These are phyloP conservation scores for Zeugodacus cucurbitae DNA, from an alignment of 1,140 invertebrate species.

Conservation along the genomic window DNA sequence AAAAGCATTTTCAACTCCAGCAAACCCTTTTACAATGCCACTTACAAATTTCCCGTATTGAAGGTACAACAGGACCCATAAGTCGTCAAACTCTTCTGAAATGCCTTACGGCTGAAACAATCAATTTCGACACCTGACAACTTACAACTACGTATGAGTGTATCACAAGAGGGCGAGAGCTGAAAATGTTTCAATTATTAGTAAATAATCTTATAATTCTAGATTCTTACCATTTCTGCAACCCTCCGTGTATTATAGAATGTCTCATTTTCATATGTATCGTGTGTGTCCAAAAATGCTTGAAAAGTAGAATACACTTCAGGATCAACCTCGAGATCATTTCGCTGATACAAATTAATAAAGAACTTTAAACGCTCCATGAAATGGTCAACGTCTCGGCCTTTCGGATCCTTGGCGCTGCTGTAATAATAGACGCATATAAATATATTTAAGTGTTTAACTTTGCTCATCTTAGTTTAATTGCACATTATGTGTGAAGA, in stretches of 20 bases:
- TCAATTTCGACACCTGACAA: slow-evolving; percentile 50
- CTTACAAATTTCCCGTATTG: slow-evolving; percentile 46
- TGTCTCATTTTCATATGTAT: slow-evolving; percentile 51
- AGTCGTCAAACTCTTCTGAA: slow-evolving; percentile 51
- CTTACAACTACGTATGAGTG: slow-evolving; percentile 53
- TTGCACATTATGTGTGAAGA: not conserved
- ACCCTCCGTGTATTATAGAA: slow-evolving; percentile 54
- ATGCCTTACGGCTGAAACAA: slow-evolving; percentile 47
- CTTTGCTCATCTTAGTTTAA: too few species aligned
- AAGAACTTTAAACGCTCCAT: slow-evolving; percentile 49
- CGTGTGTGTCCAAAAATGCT: slow-evolving; percentile 52
- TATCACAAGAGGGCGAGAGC: slow-evolving; percentile 56
- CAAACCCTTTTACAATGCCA: too few species aligned
- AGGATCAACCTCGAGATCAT: slow-evolving; percentile 41
- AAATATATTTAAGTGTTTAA: not conserved
- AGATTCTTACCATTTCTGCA: slow-evolving; percentile 43
- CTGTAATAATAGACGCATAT: slow-evolving; percentile 42
- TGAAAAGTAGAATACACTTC: slow-evolving; percentile 51
- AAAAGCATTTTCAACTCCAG: too few species aligned
- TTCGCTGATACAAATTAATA: slow-evolving; percentile 48
- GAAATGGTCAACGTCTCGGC: slow-evolving; percentile 47
- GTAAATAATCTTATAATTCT: too few species aligned
- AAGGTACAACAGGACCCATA: slow-evolving; percentile 58
- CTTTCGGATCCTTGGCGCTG: slow-evolving; percentile 51
- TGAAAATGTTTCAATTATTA: not conserved